These are phyloP conservation scores for Bicyclus anynana DNA, from an alignment of 1,140 invertebrate genomes.

Conservation along the genomic window DNA sequence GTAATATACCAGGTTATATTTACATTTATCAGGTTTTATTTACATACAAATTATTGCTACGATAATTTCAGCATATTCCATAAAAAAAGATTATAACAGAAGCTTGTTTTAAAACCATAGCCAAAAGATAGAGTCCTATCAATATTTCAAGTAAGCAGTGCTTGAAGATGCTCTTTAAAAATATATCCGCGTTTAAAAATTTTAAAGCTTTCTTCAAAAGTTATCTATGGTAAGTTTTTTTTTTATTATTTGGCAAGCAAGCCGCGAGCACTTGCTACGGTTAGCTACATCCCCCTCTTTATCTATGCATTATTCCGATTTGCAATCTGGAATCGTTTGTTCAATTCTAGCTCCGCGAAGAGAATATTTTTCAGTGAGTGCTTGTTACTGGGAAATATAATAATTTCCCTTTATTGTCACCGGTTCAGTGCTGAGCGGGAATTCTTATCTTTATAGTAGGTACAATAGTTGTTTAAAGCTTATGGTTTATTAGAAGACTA, in stretches of 20 bases:
- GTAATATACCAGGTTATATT: no score
- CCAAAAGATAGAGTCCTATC: no score
- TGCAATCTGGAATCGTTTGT: constrained; percentile 9
- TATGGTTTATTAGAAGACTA: no score
- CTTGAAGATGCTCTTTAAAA: not conserved
- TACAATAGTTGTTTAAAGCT: not conserved
- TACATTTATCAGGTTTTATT: no score
- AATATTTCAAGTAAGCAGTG: not conserved
- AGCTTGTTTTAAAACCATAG: no score
- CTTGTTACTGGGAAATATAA: constrained; percentile 1
- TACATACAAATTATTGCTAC: no score
- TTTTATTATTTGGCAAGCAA: not conserved
- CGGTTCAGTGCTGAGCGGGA: not conserved
- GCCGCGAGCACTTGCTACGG: not conserved
- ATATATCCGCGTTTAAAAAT: not conserved
- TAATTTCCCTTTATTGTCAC: not conserved
- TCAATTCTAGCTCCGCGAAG: constrained; percentile 1
- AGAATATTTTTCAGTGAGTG: not conserved
- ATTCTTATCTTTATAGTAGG: not conserved
- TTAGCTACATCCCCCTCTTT: not conserved
- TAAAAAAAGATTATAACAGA: no score
- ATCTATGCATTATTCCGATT: constrained; percentile 10
- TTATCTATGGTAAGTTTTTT: not conserved
- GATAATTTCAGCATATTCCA: no score
- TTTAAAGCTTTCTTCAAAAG: not conserved